Evolutionary conservation across 2,797 vertebrate genomes (phyloP).

Genomic region (Cephalopachus bancanus): DNA sequence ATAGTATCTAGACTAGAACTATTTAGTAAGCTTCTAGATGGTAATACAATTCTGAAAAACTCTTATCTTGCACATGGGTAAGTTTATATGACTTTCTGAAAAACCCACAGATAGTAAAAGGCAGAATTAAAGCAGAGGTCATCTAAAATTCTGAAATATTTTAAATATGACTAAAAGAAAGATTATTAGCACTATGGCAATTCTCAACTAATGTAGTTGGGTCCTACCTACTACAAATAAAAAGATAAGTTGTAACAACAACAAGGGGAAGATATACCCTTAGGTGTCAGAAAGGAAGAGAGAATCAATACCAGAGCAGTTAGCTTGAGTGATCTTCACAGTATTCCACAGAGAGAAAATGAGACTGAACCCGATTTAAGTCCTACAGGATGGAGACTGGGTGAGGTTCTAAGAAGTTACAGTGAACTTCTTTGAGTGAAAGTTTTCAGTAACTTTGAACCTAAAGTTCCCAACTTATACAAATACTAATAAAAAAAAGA

Average conservation of each 20-base stretch:
- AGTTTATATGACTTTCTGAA: conserved; percentile 55
- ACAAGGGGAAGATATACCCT: not conserved
- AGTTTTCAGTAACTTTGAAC: not conserved
- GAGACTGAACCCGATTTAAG: not conserved
- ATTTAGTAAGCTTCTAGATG: conserved; percentile 20
- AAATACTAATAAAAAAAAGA: conserved; percentile 20
- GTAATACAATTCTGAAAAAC: conserved; percentile 15
- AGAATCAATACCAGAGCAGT: not conserved
- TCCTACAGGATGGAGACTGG: not conserved
- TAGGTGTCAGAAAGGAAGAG: not conserved
- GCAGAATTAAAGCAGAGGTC: conserved; percentile 56
- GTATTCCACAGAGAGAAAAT: not conserved
- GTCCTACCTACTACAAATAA: not conserved
- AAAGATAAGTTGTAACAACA: not conserved
- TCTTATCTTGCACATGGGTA: not conserved
- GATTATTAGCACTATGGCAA: not conserved
- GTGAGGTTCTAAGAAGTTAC: not conserved
- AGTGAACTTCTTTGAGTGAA: not conserved
- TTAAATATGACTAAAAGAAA: conserved; percentile 63
- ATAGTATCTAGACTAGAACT: not conserved
- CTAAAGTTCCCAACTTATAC: not conserved
- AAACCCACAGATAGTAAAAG: conserved; percentile 25
- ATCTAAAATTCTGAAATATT: conserved; percentile 57
- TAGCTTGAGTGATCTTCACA: not conserved
- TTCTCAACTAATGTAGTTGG: not conserved